Evolutionary conservation across 2,797 vertebrate genomes (phyloP), one percentile per base, ranked within the genome.

Genomic region (Martes flavigula): DNA sequence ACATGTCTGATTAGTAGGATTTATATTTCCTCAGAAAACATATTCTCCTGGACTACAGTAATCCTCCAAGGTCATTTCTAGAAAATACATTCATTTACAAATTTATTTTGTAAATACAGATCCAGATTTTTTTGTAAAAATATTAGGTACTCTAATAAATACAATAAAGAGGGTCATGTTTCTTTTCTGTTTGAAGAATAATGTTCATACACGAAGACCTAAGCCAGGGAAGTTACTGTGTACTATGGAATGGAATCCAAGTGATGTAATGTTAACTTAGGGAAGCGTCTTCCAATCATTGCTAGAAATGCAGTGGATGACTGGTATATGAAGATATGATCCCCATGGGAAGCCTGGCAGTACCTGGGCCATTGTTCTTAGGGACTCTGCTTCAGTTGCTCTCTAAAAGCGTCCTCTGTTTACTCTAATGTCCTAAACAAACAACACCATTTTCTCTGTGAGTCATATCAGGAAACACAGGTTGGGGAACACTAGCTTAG

Each of bases 1-100:
- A 56, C 38, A 30, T 38, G 13, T 77, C 54, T 93, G 46, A 21
- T n/a, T 40, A 84, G 43, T 5, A 68, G 43, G 23, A 64, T 85
- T 87, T 85, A 73, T 79, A 87, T 90, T 58, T 83, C 68, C 64
- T 68, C 56, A 95, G 70, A 81, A 96, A 81, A 73, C n/a, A 89
- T 40, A 89, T 32, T 92, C 48, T 87, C 40, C 32, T 77, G 84
- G 38, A 78, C 12, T 25, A 86, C 51, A 58, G 21, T 40, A 88
- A 48, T 51, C 43, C 81, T 87, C 81, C 27, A n/a, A 81, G 51
- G 58, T 54, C 51, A 62, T 84, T 91, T 64, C 15, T 60, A 95
- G 43, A 93, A 75, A 87, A 90, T 91, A 70, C 17, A 75, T 25
- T 81, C 73, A 75, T 46, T 87, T 73, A 90, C 5, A 64, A 60